Evolutionary conservation across 2,888 invertebrate genomes (phyloP), one percentile per base, ranked within the genome.

Genomic region (Congeria kusceri): DNA sequence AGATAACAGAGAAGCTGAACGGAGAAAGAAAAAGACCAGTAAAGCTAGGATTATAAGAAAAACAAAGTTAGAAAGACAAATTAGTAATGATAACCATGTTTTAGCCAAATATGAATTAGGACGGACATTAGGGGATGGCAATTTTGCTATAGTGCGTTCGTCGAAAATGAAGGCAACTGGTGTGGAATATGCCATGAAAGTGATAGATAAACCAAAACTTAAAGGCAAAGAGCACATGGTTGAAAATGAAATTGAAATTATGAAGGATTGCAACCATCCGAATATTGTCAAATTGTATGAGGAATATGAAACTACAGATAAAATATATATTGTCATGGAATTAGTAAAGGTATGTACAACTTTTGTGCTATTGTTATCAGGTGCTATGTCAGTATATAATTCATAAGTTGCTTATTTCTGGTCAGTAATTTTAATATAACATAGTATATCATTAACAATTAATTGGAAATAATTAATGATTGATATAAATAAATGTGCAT

Each of bases 181-280:
- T 0, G 84, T 87, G 28, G 93, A 93, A 77, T 92, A 87, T 84
- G 93, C 93, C 53, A 90, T 94, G 86, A 93, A 93, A 87, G 90
- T 93, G 32, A 93, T 94, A 44, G 93, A 94, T 86, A 94, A 94
- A 85, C 85, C 92, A 13, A 93, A 94, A 80, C 82, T 94, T 81
- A 92, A 92, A 84, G 93, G 93, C 11, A 93, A 93, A 75, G 93
- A 93, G 71, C 91, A 92, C 57, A 93, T 94, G 93, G 91, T 94
- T 28, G 93, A 93, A 79, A 93, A 93, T 84, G 94, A 94, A 83
- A 93, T 94, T 61, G 91, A 88, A 64, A 92, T 94, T 47, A 93
- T 94, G 93, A 93, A 93, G 81, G 87, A 89, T 70, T 94, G 94
- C 77, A 90, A 88, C 64, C 93, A 94, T 83, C 87, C 84, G 9